phyloP scores from a whole-genome alignment of 2,113 vertebrate species.

The Vidua macroura region DNA sequence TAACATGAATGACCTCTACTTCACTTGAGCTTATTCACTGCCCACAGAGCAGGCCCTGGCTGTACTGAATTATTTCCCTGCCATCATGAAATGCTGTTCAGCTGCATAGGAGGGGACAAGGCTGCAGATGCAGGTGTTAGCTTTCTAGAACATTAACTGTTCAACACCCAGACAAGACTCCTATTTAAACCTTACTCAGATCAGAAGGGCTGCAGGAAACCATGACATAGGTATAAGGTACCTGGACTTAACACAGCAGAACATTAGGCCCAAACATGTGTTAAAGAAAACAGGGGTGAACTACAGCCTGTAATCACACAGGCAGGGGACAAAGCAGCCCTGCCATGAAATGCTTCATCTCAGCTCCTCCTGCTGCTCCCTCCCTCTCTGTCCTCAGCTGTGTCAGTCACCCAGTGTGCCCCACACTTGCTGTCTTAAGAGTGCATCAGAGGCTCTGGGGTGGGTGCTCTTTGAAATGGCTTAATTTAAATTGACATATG shows the following conservation, averaged over 20 bases:
- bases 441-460: background rate
- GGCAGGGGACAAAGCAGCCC: background rate
- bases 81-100: slow-evolving; percentile 41
- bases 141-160: slow-evolving; percentile 8
- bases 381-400: background rate
- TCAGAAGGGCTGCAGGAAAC: background rate
- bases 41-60: background rate
- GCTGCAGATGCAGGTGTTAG: slow-evolving; percentile 20
- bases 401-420: background rate
- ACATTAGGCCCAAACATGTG: background rate
- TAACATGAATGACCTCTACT: slow-evolving; percentile 49
- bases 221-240: background rate
- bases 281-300: background rate
- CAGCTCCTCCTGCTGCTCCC: background rate
- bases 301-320: background rate
- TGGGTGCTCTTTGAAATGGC: background rate
- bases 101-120: slow-evolving; percentile 22
- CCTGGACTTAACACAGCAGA: background rate
- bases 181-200: background rate
- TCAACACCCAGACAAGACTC: background rate
- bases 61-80: slow-evolving; percentile 49
- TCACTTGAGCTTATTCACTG: slow-evolving; percentile 31
- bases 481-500: slow-evolving; percentile 35
- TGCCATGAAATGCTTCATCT: background rate
- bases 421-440: background rate